Evolutionary conservation across 2,797 vertebrate genomes (phyloP), one percentile per base, ranked within the genome.

Genomic region (Lacerta viridis): DNA sequence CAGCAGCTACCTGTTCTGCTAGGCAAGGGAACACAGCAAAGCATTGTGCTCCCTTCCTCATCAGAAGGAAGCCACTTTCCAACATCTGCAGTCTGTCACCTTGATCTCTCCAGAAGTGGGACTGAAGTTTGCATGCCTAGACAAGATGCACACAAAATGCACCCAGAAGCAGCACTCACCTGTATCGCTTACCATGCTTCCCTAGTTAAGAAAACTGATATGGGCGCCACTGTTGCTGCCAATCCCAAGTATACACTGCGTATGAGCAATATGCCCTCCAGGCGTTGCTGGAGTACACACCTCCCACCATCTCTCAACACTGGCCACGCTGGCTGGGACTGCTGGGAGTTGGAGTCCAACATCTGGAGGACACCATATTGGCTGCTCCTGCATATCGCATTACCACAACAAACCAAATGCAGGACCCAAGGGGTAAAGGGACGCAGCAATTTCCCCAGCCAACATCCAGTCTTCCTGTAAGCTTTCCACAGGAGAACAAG

Each of bases 1-100:
- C 64, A 69, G 18, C 50, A 61, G 82, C 75, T 78, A 88, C 64
- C 46, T 84, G 81, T 43, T 88, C 59, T 88, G 61, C 83, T 68
- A 80, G 55, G n/a, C 36, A 33, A n/a, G 5, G 13, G 8, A 80
- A 64, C 33, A 77, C 17, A 79, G n/a, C 2, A 10, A 11, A 77
- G 39, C 13, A 8, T n/a, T 55, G 20, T 78, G 43, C 61, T 77
- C 23, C 27, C 64, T 69, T 86, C 33, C 46, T 71, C 78, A 87
- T 41, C 25, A n/a, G 46, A 46, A 79, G 39, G 61, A 72, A 82
- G 15, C 41, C 66, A 59, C 33, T 83, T 77, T 66, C 55, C 59
- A 75, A 74, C 46, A 66, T 82, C 36, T 87, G 46, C 46, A 80
- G 50, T 64, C n/a, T 27, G 33, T 64, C 43, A 80, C 71, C 33